Evolutionary conservation across 1,140 invertebrate species (phyloP).

Genomic region (Anastrepha obliqua): DNA sequence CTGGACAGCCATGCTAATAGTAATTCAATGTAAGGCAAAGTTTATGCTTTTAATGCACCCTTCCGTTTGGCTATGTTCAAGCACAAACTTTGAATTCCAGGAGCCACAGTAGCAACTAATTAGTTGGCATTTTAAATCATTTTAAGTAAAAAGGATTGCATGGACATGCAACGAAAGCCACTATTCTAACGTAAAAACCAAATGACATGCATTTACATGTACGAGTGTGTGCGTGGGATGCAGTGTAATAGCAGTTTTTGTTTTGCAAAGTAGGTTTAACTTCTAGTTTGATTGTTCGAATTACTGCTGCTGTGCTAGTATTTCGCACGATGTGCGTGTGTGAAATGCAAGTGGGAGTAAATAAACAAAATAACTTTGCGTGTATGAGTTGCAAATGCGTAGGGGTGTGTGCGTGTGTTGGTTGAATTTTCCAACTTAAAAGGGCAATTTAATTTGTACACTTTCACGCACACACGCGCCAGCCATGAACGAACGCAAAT

Average conservation of each 20-base stretch:
- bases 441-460: constrained; percentile 31
- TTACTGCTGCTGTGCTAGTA: neutral
- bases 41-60: too few species aligned
- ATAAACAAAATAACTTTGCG: constrained; percentile 22
- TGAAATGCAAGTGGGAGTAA: neutral
- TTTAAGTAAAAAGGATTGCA: neutral
- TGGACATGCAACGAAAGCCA: neutral
- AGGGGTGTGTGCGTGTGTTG: neutral
- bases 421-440: constrained; percentile 7
- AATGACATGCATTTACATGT: neutral
- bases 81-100: too few species aligned
- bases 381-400: neutral
- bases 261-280: neutral
- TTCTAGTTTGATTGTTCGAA: neutral
- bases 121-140: neutral
- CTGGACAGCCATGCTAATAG: too few species aligned
- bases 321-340: neutral
- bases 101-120: neutral
- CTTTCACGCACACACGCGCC: neutral
- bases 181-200: neutral
- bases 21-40: too few species aligned
- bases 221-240: neutral
- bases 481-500: neutral
- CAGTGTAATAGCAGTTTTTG: neutral
- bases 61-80: too few species aligned